Conservation (phyloP, 2,797 vertebrate species). For the Hoplostethus mediterraneus region DNA sequence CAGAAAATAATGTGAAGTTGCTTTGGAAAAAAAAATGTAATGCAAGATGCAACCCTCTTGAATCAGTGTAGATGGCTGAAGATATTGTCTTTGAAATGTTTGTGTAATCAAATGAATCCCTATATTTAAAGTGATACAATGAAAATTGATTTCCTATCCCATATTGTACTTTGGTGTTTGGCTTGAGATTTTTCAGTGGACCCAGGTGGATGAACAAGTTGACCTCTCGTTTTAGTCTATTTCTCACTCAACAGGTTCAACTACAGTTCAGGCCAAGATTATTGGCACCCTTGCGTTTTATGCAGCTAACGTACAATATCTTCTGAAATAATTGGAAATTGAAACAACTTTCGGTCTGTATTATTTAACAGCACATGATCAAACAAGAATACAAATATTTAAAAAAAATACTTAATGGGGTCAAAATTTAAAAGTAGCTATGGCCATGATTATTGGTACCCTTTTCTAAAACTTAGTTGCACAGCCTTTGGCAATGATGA, state of each 20-base stretch:
- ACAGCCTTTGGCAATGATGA: too few species aligned
- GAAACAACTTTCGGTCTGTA: too few species aligned
- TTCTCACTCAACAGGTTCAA: constrained; percentile 62
- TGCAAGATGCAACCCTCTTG: constrained; percentile 68
- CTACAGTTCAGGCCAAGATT: constrained; percentile 3
- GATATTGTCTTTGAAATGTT: constrained; percentile 78
- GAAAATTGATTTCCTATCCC: constrained; percentile 61
- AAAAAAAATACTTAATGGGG: too few species aligned
- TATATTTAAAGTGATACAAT: constrained; percentile 74
- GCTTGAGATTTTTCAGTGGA: constrained; percentile 65
- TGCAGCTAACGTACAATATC: too few species aligned
- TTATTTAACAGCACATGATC: too few species aligned
- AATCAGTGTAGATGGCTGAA: constrained; percentile 75
- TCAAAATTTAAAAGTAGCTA: too few species aligned
- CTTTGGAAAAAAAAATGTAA: constrained; percentile 64
- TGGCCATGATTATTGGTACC: too few species aligned
- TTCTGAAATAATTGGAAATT: too few species aligned
- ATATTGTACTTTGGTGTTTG: constrained; percentile 63
- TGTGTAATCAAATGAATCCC: constrained; percentile 71
- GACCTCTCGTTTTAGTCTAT: constrained; percentile 63
- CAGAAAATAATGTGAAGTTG: constrained; percentile 83
- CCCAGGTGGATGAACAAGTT: constrained; percentile 51
- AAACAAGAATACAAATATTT: too few species aligned
- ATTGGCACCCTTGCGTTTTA: too few species aligned
- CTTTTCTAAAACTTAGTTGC: too few species aligned